phyloP scores from a whole-genome alignment of 2,888 invertebrate genomes.

The Acronicta alni region DNA sequence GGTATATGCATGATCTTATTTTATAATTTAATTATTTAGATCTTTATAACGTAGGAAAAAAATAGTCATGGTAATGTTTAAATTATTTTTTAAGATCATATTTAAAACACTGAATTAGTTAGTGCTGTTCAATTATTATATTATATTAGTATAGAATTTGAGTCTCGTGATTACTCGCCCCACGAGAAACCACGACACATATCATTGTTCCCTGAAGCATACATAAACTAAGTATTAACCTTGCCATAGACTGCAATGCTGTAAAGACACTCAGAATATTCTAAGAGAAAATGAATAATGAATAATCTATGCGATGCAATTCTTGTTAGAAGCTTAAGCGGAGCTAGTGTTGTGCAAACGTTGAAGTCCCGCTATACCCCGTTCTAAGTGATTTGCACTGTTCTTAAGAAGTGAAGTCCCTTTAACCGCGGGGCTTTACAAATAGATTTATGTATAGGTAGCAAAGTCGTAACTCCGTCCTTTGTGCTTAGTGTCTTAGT shows the following conservation, averaged over 20 bases:
- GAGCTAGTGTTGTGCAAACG: conserved; percentile 39
- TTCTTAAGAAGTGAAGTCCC: conserved; percentile 19
- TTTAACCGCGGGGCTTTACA: conserved; percentile 23
- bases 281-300: background rate
- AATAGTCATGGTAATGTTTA: too few relatives aligned
- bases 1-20: too few relatives aligned
- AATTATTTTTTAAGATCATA: too few relatives aligned
- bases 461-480: conserved; percentile 2
- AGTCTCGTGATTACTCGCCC: too few relatives aligned
- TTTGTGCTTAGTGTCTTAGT: conserved; percentile 2
- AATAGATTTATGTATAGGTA: conserved; percentile 2
- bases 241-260: background rate
- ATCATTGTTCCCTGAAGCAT: background rate
- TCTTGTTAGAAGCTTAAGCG: conserved; percentile 3
- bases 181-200: too few relatives aligned
- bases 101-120: too few relatives aligned
- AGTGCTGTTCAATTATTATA: too few relatives aligned
- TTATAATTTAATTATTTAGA: too few relatives aligned
- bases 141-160: too few relatives aligned
- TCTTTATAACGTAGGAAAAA: too few relatives aligned
- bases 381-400: conserved; percentile 16
- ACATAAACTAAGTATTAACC: background rate
- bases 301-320: background rate
- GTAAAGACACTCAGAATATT: conserved; percentile 1
- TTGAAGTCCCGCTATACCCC: conserved; percentile 15